phyloP scores from a whole-genome alignment of 2,888 invertebrate genomes.

The Hemithea aestivaria region DNA sequence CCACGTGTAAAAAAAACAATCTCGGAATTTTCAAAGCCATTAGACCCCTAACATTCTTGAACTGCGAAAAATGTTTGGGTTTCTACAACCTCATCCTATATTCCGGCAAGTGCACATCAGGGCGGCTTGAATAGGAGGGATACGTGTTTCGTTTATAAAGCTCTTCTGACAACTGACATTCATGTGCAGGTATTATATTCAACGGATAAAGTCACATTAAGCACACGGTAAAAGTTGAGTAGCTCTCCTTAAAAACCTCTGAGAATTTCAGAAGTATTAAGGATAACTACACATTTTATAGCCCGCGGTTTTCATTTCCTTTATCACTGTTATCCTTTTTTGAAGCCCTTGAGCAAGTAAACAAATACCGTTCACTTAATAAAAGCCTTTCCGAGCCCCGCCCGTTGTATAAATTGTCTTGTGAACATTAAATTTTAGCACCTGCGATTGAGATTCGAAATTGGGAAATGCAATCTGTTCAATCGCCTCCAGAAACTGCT shows the following conservation, averaged over 20 bases:
- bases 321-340: constrained; percentile 22
- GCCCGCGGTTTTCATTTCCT: constrained; percentile 19
- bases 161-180: constrained; percentile 32
- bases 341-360: constrained; percentile 18
- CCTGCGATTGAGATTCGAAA: constrained; percentile 29
- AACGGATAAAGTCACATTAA: not conserved
- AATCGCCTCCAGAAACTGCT: constrained; percentile 39
- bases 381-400: constrained; percentile 10
- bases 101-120: constrained; percentile 40
- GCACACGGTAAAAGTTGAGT: constrained; percentile 1
- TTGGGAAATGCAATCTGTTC: constrained; percentile 30
- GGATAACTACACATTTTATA: too few relatives aligned
- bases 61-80: constrained; percentile 40
- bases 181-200: constrained; percentile 21
- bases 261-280: too few relatives aligned
- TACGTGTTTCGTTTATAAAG: constrained; percentile 56
- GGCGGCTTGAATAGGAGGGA: constrained; percentile 39
- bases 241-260: too few relatives aligned
- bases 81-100: constrained; percentile 34
- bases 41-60: constrained; percentile 32
- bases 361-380: constrained; percentile 26
- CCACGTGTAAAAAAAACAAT: constrained; percentile 38
- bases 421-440: constrained; percentile 43
- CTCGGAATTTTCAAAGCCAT: constrained; percentile 52
- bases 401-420: constrained; percentile 16